A percentile compares a stretch with the other conserved stretches of the same genome.
Evolutionary conservation across 2,113 vertebrate genomes (phyloP).

Genomic region (Hypanus sabinus): DNA sequence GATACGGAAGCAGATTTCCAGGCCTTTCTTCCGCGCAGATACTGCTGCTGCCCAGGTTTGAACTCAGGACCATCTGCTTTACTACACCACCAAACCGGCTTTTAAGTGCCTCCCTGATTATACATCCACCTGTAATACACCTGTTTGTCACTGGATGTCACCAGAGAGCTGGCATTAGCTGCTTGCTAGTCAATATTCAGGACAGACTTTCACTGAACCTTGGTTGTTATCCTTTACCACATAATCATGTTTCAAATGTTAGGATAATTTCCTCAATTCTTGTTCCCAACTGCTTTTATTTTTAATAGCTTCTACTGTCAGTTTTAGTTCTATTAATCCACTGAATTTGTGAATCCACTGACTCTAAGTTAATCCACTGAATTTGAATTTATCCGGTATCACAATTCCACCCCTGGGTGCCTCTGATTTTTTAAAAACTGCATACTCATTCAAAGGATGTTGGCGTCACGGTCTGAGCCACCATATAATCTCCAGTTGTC

Average conservation of each 20-base stretch:
- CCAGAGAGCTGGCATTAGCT: neutral
- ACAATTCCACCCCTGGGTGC: neutral
- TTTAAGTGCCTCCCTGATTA: neutral
- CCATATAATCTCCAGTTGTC: no score
- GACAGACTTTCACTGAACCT: neutral
- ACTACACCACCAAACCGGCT: no score
- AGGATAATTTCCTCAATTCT: neutral
- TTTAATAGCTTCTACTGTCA: neutral
- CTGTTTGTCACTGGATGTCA: conserved; percentile 4
- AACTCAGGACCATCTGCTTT: no score
- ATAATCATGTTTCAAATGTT: neutral
- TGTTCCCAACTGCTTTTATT: neutral
- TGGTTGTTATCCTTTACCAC: neutral
- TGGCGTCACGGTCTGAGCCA: no score
- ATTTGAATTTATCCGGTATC: neutral
- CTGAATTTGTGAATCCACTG: neutral
- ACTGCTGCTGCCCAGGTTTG: no score
- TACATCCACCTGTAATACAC: neutral
- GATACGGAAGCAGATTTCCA: no score
- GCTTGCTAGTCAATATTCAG: neutral
- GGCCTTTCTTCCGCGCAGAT: no score
- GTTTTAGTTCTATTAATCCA: neutral
- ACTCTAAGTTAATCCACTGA: neutral
- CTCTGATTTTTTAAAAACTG: no score
- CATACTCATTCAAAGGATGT: no score